These are phyloP conservation scores for Zootoca vivipara DNA, from an alignment of 2,113 vertebrate genomes.

Conservation along the genomic window DNA sequence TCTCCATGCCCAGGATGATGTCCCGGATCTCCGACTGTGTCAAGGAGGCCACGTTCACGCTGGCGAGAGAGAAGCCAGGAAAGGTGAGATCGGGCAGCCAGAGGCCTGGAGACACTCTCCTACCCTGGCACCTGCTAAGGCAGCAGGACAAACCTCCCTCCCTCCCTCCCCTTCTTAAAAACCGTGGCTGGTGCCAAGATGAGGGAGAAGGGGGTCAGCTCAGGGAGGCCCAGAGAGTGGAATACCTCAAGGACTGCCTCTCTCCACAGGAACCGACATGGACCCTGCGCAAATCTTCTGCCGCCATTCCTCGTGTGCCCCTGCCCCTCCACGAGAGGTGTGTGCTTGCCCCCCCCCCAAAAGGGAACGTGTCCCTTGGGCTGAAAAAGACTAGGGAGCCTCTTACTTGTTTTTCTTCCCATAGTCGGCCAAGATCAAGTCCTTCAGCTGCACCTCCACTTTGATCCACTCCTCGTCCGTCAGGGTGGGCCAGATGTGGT, in stretches of 20 bases:
- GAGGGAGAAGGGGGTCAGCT: not conserved
- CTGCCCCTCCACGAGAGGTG: too few species aligned
- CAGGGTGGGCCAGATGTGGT: slow-evolving; percentile 99
- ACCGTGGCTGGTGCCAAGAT: not conserved
- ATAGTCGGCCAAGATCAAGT: slow-evolving; percentile 97
- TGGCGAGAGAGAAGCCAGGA: slow-evolving; percentile 59
- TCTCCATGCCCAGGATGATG: slow-evolving; percentile 99
- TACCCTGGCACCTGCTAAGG: not conserved
- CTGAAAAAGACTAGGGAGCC: not conserved
- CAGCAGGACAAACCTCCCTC: not conserved
- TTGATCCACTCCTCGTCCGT: slow-evolving; percentile 99
- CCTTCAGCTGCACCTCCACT: slow-evolving; percentile 98
- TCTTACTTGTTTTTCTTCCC: slow-evolving; percentile 99
- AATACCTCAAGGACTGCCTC: not conserved
- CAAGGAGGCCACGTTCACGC: slow-evolving; percentile 96
- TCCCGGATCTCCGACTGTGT: slow-evolving; percentile 98
- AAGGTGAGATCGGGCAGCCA: too few species aligned
- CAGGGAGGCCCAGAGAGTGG: not conserved
- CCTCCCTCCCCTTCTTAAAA: not conserved
- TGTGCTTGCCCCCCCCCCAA: too few species aligned
- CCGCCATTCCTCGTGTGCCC: too few species aligned
- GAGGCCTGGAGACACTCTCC: not conserved
- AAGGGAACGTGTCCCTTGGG: too few species aligned
- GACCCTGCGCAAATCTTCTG: too few species aligned
- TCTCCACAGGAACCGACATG: too few species aligned